Evolutionary conservation across 2,113 vertebrate genomes (phyloP).

Genomic region (Gymnorhina tibicen): DNA sequence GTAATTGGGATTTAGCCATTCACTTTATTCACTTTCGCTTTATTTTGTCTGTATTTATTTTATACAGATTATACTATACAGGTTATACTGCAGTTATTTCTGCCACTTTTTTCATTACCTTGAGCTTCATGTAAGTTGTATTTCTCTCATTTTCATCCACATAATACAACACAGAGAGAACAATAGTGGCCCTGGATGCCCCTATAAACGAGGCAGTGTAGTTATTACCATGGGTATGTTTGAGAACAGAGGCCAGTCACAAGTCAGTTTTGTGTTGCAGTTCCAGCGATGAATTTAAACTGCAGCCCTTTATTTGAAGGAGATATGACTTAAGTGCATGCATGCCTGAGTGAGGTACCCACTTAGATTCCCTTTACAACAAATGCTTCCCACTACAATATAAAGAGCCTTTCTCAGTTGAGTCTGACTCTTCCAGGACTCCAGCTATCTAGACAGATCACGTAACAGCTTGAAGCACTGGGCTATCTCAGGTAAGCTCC

Average conservation of each 20-base stretch:
- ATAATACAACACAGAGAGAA: not conserved
- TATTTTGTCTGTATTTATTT: not conserved
- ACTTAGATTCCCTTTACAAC: not conserved
- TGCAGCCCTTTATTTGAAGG: not conserved
- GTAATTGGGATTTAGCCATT: not conserved
- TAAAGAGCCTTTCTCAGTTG: not conserved
- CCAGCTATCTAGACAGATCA: not conserved
- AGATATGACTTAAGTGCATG: not conserved
- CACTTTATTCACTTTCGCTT: not conserved
- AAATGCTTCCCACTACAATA: not conserved
- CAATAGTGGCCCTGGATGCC: not conserved
- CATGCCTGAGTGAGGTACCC: not conserved
- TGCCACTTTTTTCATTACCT: not conserved
- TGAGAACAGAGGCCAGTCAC: not conserved
- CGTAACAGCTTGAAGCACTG: not conserved
- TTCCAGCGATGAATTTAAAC: not conserved
- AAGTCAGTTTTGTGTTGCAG: not conserved
- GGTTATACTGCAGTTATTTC: not conserved
- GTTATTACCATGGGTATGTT: not conserved
- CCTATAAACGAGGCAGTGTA: accelerated
- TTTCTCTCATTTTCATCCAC: not conserved
- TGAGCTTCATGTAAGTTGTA: not conserved
- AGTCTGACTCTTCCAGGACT: not conserved
- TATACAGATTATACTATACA: not conserved
- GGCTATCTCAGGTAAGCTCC: not conserved